Percentiles rank a stretch among this genome's conserved stretches.
Conservation (phyloP, 53 echinoderm and acorn worm species). For the Hippasteria phrygiana region DNA sequence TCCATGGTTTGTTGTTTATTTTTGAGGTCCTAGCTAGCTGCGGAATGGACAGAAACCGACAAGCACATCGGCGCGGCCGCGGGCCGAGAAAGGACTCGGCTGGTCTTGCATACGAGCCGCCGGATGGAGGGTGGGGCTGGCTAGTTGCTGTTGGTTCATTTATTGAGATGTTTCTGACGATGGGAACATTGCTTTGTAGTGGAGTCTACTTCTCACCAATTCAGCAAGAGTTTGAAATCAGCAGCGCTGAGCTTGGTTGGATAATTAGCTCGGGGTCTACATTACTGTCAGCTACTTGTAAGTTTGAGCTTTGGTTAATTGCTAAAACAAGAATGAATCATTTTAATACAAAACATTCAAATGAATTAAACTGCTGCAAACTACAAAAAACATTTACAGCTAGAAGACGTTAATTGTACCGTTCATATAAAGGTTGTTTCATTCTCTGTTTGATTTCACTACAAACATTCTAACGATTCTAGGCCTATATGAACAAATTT, state of each 20-base stretch:
- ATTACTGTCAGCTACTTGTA: conserved; percentile 58
- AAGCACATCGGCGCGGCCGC: background rate
- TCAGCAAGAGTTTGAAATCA: conserved; percentile 52
- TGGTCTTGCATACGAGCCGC: conserved; percentile 20
- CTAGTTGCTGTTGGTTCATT: conserved; percentile 52
- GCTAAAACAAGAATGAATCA: too few relatives aligned
- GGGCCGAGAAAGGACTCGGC: background rate
- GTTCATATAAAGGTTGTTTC: too few relatives aligned
- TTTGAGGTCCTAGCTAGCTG: background rate
- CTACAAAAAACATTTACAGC: too few relatives aligned
- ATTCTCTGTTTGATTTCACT: too few relatives aligned
- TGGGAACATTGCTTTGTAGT: conserved; percentile 55
- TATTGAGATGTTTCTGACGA: conserved; percentile 61
- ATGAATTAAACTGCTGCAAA: too few relatives aligned
- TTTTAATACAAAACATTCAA: too few relatives aligned
- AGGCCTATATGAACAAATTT: too few relatives aligned
- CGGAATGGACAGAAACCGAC: background rate
- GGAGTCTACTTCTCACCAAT: conserved; percentile 57
- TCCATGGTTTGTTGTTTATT: background rate
- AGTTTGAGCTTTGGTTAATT: conserved; percentile 1
- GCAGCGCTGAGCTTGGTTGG: conserved; percentile 67
- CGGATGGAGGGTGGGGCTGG: conserved; percentile 67
- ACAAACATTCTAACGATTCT: too few relatives aligned
- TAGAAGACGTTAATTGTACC: too few relatives aligned
- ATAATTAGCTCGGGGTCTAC: conserved; percentile 67